Conservation (phyloP, 2,888 invertebrate genomes). For the Zaprionus lineosus region DNA sequence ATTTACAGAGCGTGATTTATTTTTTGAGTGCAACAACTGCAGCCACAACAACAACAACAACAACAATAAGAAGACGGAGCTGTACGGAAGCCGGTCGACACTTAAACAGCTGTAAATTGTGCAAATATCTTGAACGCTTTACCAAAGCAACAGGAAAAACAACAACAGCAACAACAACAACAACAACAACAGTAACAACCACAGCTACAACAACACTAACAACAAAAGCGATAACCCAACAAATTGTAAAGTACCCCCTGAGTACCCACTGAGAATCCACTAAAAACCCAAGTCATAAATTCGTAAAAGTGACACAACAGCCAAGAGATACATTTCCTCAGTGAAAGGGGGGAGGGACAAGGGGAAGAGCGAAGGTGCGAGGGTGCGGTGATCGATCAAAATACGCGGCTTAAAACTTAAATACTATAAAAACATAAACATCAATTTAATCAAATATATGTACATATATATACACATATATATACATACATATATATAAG, state of each 20-base stretch:
- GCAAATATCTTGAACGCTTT: conserved; percentile 67
- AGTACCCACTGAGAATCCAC: background rate
- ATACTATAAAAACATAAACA: conserved; percentile 46
- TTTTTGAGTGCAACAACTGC: conserved; percentile 9
- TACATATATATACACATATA: conserved; percentile 33
- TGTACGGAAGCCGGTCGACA: conserved; percentile 38
- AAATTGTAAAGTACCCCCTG: too few species aligned
- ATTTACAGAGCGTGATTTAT: conserved; percentile 73
- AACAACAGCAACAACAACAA: conserved; percentile 13
- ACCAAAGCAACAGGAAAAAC: conserved; percentile 10
- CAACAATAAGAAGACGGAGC: conserved; percentile 9
- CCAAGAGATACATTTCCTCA: background rate
- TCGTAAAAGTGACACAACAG: conserved; percentile 9
- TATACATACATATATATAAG: conserved; percentile 33
- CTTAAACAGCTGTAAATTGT: conserved; percentile 74
- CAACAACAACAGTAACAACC: too few species aligned
- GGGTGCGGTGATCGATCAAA: conserved; percentile 71
- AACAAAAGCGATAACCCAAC: conserved; percentile 25
- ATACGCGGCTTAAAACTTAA: conserved; percentile 70
- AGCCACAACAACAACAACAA: conserved; percentile 3
- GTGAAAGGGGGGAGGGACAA: background rate
- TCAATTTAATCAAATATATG: conserved; percentile 11
- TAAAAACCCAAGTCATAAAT: conserved; percentile 53
- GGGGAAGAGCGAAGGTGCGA: conserved; percentile 5
- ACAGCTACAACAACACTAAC: conserved; percentile 16